Evolutionary conservation across 2,888 invertebrate genomes (phyloP), one percentile per base, ranked within the genome.

Genomic region (Ormyrus rosae): DNA sequence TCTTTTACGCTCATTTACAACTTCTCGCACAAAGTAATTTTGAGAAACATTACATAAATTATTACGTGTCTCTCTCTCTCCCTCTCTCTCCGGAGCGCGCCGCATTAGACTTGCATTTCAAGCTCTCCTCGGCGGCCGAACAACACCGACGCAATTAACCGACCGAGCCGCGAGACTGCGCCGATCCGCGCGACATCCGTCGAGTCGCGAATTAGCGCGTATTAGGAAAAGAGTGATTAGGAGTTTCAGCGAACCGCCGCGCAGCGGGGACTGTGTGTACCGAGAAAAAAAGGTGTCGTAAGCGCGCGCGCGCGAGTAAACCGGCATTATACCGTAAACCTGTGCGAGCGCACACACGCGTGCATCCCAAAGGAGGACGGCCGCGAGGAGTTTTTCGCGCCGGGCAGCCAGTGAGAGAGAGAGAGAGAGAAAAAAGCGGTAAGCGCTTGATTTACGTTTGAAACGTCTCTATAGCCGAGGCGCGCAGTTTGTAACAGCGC

Each of bases 381-480:
- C 34, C 34, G 68, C 58, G n/a, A 69, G n/a, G 19, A 19, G 6
- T 55, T 34, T 34, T 34, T 34, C 13, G 46, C n/a, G 53, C 19
- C 60, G 45, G 11, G 11, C 50, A 34, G 34, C 34, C 34, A 34
- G 34, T 3, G 34, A 3, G 34, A 34, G 34, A 34, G 34, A 34
- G 34, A 34, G 34, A 34, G 34, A 34, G 34, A 34, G 63, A 48
- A 9, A 46, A 75, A 61, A 68, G 51, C 48, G 65, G 68, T 46
- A 3, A 51, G 34, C 56, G 63, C 67, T 78, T 78, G 78, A 78
- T 78, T 78, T 78, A 73, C 71, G 71, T 13, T 45, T 19, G 48
- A 58, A 61, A 61, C 60, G 61, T 76, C 60, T 58, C 50, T 46
- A 48, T 56, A 73, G 48, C 53, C 11, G 34, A 34, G 34, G 34